These are phyloP conservation scores for Calephelis nemesis DNA, from an alignment of 1,140 invertebrate genomes.

Conservation along the genomic window DNA sequence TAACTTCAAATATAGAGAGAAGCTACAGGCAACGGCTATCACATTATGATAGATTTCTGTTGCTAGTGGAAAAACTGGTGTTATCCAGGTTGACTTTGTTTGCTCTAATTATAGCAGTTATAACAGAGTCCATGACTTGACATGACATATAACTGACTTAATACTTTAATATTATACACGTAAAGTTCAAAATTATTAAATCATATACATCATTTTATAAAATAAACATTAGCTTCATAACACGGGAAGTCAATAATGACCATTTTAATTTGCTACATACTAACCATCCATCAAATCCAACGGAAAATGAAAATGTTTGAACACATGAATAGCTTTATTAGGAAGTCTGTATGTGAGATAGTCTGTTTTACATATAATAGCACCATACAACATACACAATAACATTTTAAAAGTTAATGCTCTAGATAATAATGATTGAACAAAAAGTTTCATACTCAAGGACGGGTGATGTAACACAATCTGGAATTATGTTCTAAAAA, in stretches of 20 bases:
- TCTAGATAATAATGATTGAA: too few relatives aligned
- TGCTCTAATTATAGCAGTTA: too few relatives aligned
- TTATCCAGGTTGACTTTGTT: too few relatives aligned
- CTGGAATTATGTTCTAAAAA: too few relatives aligned
- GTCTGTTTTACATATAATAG: background rate
- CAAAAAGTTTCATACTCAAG: too few relatives aligned
- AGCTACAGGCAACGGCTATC: too few relatives aligned
- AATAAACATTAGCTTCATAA: background rate
- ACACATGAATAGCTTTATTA: conserved; percentile 6
- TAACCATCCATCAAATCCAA: conserved; percentile 2
- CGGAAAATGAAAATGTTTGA: background rate
- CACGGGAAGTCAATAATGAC: conserved; percentile 3
- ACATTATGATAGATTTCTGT: too few relatives aligned
- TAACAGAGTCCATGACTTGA: background rate
- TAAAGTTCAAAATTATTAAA: background rate
- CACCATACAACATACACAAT: too few relatives aligned
- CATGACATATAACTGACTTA: background rate
- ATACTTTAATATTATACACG: background rate
- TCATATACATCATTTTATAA: background rate
- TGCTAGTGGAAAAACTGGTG: too few relatives aligned
- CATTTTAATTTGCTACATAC: conserved; percentile 5
- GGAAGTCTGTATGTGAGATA: background rate
- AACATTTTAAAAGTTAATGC: too few relatives aligned
- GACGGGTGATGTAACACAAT: too few relatives aligned
- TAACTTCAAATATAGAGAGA: too few relatives aligned